Evolutionary conservation across 2,113 vertebrate genomes (phyloP).

Genomic region (Pomatostomus ruficeps): DNA sequence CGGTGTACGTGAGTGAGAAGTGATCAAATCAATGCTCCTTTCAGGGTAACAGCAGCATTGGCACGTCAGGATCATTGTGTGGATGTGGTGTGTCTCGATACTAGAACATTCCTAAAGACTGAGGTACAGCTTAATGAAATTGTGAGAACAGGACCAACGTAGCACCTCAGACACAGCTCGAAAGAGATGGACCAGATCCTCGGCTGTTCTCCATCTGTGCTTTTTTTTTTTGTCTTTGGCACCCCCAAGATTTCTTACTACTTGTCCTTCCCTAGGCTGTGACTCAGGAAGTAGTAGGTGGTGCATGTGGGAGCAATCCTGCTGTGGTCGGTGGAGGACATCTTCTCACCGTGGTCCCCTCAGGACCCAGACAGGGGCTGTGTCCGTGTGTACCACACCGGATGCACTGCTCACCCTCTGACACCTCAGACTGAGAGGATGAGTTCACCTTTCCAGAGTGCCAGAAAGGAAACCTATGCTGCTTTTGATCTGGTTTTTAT

Average conservation of each 20-base stretch:
- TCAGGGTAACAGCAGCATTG: background rate
- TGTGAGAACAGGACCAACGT: rapidly evolving
- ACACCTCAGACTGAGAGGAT: background rate
- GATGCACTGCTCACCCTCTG: background rate
- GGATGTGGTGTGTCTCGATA: background rate
- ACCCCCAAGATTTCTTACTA: background rate
- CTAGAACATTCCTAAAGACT: background rate
- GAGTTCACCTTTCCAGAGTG: background rate
- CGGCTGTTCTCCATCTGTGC: background rate
- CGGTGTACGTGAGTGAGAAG: background rate
- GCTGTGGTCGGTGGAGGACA: background rate
- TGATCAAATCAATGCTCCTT: background rate
- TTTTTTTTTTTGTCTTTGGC: background rate
- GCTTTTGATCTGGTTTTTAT: background rate
- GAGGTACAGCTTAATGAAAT: background rate
- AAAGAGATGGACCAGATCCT: background rate
- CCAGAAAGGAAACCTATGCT: background rate
- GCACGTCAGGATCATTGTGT: background rate
- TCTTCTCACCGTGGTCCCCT: rapidly evolving
- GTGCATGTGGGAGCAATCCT: rapidly evolving
- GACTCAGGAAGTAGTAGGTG: background rate
- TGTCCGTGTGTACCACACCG: rapidly evolving
- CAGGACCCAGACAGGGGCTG: background rate
- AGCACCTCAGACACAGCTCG: background rate
- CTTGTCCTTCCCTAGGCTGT: background rate